Evolutionary conservation across 1,140 invertebrate genomes (phyloP), one percentile per base, ranked within the genome.

Genomic region (Euborellia annulipes): DNA sequence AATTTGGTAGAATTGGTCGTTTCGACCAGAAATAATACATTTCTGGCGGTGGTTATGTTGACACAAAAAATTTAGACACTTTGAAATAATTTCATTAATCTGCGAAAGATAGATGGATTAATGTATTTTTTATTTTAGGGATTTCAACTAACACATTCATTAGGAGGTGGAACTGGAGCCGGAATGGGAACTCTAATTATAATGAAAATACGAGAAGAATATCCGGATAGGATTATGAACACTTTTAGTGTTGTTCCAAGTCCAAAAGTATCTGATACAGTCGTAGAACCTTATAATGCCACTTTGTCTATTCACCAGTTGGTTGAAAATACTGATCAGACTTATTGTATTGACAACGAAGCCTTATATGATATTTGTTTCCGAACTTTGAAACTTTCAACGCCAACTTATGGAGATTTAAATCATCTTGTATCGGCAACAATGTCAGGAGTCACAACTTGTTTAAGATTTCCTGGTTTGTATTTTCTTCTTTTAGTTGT

Each of bases 221-320:
- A 80, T 58, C 79, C 85, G 13, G 85, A 88, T 62, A 71, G 85
- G 55, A 86, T 88, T 46, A 87, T 88, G 82, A 83, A 81, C 61
- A 86, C 85, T 21, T 88, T 84, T 58, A 84, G 79, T 45, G 82
- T 89, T 48, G 74, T 84, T 45, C 81, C 82, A 9, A 82, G 78
- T 9, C 80, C 82, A 13, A 83, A 83, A 62, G 80, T 78, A 17
- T 72, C 70, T 1, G 70, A 72, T 52, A 71, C 69, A 16, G 71
- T 72, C 8, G 71, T 73, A 13, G 70, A 72, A 53, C 70, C 70
- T 2, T 72, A 72, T 58, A 72, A 72, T 54, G 70, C 70, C 18
- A 73, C 69, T 7, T 60, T 75, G 3, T 71, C 71, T 6, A 62
- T 75, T 14, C 71, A 75, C 51, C 69, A 75, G 50, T 55, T 75